A percentile compares a stretch with the other conserved stretches of the same genome.
phyloP scores from a whole-genome alignment of 2,888 invertebrate genomes.

The Platerodrilus igneus region DNA sequence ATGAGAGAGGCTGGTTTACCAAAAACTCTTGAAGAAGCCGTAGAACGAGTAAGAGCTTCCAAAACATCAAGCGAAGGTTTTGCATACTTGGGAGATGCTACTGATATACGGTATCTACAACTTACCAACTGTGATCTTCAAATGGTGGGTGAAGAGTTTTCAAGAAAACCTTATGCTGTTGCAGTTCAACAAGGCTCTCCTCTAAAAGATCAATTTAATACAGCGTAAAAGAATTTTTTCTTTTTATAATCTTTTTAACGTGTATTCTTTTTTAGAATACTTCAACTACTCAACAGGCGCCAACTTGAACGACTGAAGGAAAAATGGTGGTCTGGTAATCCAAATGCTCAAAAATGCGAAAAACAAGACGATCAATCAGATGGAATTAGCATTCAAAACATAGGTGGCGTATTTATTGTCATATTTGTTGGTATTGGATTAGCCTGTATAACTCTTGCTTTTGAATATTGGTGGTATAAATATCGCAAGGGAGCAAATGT shows the following conservation, averaged over 20 bases:
- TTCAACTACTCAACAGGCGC: conserved; percentile 88
- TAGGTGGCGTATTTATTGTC: conserved; percentile 96
- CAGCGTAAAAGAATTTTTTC: conserved; percentile 66
- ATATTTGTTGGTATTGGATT: conserved; percentile 93
- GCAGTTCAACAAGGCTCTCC: conserved; percentile 96
- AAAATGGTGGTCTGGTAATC: conserved; percentile 93
- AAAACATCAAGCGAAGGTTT: conserved; percentile 65
- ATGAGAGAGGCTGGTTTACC: conserved; percentile 85
- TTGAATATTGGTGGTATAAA: conserved; percentile 94
- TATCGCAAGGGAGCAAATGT: conserved; percentile 60
- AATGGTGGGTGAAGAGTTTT: conserved; percentile 94
- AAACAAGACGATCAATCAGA: conserved; percentile 90
- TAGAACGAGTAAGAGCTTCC: conserved; percentile 65
- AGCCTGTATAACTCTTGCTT: conserved; percentile 83
- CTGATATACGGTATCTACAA: conserved; percentile 72
- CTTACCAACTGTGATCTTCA: conserved; percentile 84
- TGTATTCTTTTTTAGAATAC: conserved; percentile 61
- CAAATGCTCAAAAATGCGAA: conserved; percentile 70
- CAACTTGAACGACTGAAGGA: conserved; percentile 91
- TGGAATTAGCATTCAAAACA: conserved; percentile 96
- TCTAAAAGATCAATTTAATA: conserved; percentile 89
- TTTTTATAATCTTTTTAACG: conserved; percentile 1
- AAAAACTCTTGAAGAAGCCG: conserved; percentile 70
- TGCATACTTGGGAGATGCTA: conserved; percentile 84
- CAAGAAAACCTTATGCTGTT: conserved; percentile 93